Percentiles rank a stretch among this genome's conserved stretches.
phyloP scores from a whole-genome alignment of 2,113 vertebrate genomes.

The Ptilorrhoa leucosticta region DNA sequence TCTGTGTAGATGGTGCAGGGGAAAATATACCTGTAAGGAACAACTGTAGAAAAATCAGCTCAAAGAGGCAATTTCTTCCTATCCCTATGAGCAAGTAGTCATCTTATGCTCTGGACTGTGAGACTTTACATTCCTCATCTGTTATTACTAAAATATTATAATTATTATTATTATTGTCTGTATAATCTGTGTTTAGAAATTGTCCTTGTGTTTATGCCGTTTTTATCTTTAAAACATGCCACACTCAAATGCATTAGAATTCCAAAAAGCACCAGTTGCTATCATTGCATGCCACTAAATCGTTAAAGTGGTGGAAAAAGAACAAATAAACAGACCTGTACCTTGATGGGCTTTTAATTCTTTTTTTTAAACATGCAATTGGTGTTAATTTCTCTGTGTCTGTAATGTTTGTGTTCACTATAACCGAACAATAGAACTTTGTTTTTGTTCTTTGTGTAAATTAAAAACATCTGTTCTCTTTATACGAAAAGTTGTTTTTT shows the following conservation, averaged over 20 bases:
- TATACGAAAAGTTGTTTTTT: constrained; percentile 58
- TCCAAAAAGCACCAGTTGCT: not conserved
- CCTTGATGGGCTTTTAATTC: not conserved
- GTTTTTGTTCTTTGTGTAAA: constrained; percentile 63
- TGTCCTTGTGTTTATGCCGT: not conserved
- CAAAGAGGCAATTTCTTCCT: not conserved
- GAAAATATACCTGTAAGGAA: not conserved
- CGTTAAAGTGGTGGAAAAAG: not conserved
- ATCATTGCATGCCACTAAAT: not conserved
- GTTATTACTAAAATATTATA: not conserved
- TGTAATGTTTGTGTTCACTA: constrained; percentile 53
- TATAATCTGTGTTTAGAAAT: not conserved
- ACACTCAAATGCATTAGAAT: not conserved
- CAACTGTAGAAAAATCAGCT: not conserved
- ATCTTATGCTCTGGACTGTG: not conserved
- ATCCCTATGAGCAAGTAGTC: not conserved
- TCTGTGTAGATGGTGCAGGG: not conserved
- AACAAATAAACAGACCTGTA: not conserved
- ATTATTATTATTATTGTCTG: not conserved
- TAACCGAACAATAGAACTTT: constrained; percentile 59
- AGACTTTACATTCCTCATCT: not conserved
- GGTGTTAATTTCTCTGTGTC: constrained; percentile 48
- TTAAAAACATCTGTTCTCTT: constrained; percentile 64
- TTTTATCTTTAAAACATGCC: not conserved
- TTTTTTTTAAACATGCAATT: not conserved